Percentiles rank a stretch among this genome's conserved stretches.
Evolutionary conservation across 2,888 invertebrate genomes (phyloP).

Genomic region (Eudemis profundana): DNA sequence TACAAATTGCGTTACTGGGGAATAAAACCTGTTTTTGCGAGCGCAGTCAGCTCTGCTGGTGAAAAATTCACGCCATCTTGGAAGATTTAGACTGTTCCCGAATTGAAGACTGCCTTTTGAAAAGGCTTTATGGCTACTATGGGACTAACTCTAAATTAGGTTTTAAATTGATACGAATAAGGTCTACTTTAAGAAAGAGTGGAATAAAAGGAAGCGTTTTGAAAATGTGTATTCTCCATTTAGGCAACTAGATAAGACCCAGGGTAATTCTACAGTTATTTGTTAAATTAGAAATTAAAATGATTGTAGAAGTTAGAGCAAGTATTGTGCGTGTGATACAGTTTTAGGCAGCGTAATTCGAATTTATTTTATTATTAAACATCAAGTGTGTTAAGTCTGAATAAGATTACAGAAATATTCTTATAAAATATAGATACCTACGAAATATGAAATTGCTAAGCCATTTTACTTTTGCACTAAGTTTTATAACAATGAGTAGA

Average conservation of each 20-base stretch:
- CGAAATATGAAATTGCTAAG: background rate
- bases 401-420: too few relatives aligned
- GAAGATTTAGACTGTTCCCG: constrained; percentile 24
- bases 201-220: background rate
- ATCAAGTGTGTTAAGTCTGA: too few relatives aligned
- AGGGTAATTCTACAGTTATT: too few relatives aligned
- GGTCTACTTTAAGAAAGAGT: background rate
- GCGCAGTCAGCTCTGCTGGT: constrained; percentile 17
- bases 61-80: constrained; percentile 39
- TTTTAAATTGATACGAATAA: background rate
- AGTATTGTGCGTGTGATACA: too few relatives aligned
- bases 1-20: constrained; percentile 41
- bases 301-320: too few relatives aligned
- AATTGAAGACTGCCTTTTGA: background rate
- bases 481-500: background rate
- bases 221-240: too few relatives aligned
- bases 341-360: too few relatives aligned
- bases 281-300: too few relatives aligned
- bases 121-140: background rate
- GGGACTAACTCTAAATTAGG: background rate
- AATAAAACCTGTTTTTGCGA: constrained; percentile 42
- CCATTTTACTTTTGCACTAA: background rate
- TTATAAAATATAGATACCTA: background rate
- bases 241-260: too few relatives aligned
- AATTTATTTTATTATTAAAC: too few relatives aligned